Conservation (phyloP, 2,113 vertebrate genomes). For the Bubo scandiacus region DNA sequence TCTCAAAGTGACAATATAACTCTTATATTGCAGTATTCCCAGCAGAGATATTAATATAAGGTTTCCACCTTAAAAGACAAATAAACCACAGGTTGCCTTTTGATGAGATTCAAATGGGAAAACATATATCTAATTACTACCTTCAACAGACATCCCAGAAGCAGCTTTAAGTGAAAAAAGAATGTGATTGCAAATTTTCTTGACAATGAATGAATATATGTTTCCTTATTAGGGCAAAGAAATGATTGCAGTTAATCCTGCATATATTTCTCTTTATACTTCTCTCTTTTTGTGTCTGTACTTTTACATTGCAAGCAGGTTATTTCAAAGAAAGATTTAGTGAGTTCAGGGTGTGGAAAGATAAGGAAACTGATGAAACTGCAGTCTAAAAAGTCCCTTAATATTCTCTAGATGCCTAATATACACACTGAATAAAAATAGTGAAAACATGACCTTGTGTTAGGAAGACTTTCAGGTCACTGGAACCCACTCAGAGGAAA, state of each 20-base stretch:
- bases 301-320: not conserved
- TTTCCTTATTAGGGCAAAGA: not conserved
- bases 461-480: not conserved
- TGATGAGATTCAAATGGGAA: not conserved
- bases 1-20: not conserved
- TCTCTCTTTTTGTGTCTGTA: not conserved
- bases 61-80: not conserved
- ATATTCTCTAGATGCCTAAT: not conserved
- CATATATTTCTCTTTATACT: not conserved
- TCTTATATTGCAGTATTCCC: not conserved
- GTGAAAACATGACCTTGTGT: not conserved
- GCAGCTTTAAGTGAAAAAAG: not conserved
- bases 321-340: not conserved
- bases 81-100: not conserved
- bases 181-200: not conserved
- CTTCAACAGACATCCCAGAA: not conserved
- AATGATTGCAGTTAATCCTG: not conserved
- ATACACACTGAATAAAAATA: not conserved
- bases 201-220: not conserved
- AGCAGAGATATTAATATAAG: not conserved
- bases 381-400: not conserved
- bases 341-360: not conserved
- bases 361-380: not conserved
- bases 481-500: not conserved
- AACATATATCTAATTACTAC: not conserved